A percentile compares a stretch with the other conserved stretches of the same genome.
phyloP scores from a whole-genome alignment of 1,140 invertebrate species.

The Ylistrum balloti region DNA sequence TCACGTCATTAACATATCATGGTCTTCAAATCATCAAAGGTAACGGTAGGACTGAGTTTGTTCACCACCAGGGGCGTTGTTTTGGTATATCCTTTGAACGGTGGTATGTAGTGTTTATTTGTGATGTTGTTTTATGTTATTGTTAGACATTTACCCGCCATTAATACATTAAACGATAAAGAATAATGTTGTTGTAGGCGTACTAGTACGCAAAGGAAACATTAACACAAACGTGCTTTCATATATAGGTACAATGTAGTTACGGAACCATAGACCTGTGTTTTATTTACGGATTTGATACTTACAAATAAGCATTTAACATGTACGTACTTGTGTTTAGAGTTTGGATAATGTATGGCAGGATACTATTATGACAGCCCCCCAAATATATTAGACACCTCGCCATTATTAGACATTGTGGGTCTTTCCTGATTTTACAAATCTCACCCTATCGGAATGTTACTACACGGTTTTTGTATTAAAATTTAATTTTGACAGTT shows the following conservation, averaged over 20 bases:
- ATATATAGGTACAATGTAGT: conserved; percentile 4
- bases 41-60: not conserved
- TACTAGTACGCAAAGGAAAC: not conserved
- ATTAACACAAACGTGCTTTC: not conserved
- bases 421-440: conserved; percentile 33
- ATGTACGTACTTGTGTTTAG: conserved; percentile 34
- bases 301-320: conserved; percentile 16
- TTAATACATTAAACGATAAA: conserved; percentile 36
- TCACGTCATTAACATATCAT: too few species aligned
- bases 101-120: conserved; percentile 12
- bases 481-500: conserved; percentile 40
- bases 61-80: conserved; percentile 11
- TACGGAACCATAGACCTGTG: not conserved
- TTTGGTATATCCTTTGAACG: not conserved
- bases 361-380: conserved; percentile 37
- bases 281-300: conserved; percentile 3
- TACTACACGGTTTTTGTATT: conserved; percentile 19
- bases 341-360: not conserved
- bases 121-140: conserved; percentile 11
- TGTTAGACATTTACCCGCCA: not conserved
- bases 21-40: too few species aligned
- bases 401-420: conserved; percentile 25
- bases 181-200: not conserved
- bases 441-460: conserved; percentile 33
- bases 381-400: conserved; percentile 33